Base-by-base conservation (phyloP, 2,113 vertebrate species). In the Chrysochloris asiatica region DNA sequence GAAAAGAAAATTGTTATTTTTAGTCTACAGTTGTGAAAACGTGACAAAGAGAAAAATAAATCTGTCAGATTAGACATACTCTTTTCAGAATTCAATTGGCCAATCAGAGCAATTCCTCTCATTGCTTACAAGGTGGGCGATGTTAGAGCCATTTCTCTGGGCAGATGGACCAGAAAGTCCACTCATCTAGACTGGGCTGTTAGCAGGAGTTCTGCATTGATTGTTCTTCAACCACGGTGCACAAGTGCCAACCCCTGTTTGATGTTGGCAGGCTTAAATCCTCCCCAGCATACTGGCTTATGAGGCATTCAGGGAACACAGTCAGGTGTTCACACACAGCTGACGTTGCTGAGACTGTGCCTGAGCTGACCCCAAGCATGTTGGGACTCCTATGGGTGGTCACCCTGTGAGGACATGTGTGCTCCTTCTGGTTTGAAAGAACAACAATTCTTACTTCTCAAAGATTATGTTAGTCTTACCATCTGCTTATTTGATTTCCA, bases 151-250 rank as follows among this genome's bases (percentile, higher is more conserved):
- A 2, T 30, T 72, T 85, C 41, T 9, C 54, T 26, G 0, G 1
- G 30, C 52, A 2, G 8, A 3, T 2, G 9, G 2, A 22, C 2
- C 8, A 3, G 22, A 75, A 24, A 12, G 41, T 3, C 0, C 8
- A 0, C 1, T 52, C 12, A 71, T 13, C 3, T 10, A 4, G n/a
- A 3, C 6, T 2, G 12, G n/a, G 30, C 0, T 1, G 2, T 0
- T 6, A 0, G 4, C 0, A 16, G 30, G 4, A 1, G 8, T 8
- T 6, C 59, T 0, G 21, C 12, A 47, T 13, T 24, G 52, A 33
- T 9, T n/a, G 17, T 47, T 4, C 10, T 24, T 6, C 21, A 38
- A 26, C 54, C 28, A 5, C 0, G 3, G 14, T 0, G 1, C 1
- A 6, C 7, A 11, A 13, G 7, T 1, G 50, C 36, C 17, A 12